Evolutionary conservation across 2,888 invertebrate species (phyloP), one percentile per base, ranked within the genome.

Genomic region (Pollenia angustigena): DNA sequence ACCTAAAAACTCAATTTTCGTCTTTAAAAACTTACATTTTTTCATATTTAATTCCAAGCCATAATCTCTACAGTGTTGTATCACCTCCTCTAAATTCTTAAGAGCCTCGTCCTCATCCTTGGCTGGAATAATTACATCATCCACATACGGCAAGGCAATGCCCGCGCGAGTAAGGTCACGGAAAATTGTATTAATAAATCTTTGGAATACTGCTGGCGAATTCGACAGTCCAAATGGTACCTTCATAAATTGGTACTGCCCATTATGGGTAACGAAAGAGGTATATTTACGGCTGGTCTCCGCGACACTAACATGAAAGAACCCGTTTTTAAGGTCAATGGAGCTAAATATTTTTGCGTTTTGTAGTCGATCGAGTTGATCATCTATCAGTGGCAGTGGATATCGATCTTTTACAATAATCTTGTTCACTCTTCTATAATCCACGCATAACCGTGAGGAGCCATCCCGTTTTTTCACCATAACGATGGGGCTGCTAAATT

Each of bases 171-270:
- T 68, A 32, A 68, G 32, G 10, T 68, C 68, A 9, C 68, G 23
- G 9, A 68, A 68, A n/a, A 68, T 68, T 0, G 68, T 68, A 16
- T 68, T 68, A 7, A 68, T 50, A 50, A 32, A 68, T 48, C 60
- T 40, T 42, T 60, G 60, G 10, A 60, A 60, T 4, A 60, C 60
- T 7, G 60, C 62, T 9, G 62, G 62, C 10, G 62, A 62, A 10
- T 91, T 91, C 7, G 87, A 87, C 7, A 93, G 62, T 6, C 93
- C 93, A 90, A 93, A 94, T 0, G 93, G 93, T 58, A 90, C 71
- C 50, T 85, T 78, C 0, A 58, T 42, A 72, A 90, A 91, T 46
- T 91, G 89, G 32, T 88, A 92, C 32, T 90, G 90, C 1, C 91
- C 90, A 10, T 89, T 89, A 1, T 90, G 90, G 0, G 60, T 60